Evolutionary conservation across 2,888 invertebrate genomes (phyloP), one percentile per base, ranked within the genome.

Genomic region (Osmoderma eremita): DNA sequence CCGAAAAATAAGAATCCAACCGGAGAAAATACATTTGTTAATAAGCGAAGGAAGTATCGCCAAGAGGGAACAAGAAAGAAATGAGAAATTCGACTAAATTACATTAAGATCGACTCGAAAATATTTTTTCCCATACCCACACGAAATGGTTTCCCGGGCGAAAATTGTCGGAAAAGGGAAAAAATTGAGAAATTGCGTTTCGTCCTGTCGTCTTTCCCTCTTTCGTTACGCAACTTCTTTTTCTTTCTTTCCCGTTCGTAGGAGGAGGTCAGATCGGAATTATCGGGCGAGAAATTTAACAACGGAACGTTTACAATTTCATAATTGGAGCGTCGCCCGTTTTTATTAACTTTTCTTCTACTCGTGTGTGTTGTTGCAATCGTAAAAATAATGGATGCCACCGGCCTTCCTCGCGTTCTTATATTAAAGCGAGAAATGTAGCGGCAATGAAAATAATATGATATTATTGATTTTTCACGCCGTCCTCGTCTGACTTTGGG

Each of bases 321-420:
- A 76, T 77, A 77, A 77, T 76, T 77, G 77, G 73, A 73, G 74
- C 73, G n/a, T n/a, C n/a, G n/a, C 74, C 74, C 74, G 75, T 77
- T 76, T 78, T 78, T 77, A 78, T 78, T 78, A 78, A 77, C 76
- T 77, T 78, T 75, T 72, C 30, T 2, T 5, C 30, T 30, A 8
- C 30, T 30, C 6, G 30, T 68, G 54, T 63, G 74, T 75, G n/a
- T 75, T 77, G 76, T 75, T 72, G 73, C 72, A 74, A 76, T 76
- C 77, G 77, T 78, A 78, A 78, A 78, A 78, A 77, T 76, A 76
- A 75, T 76, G 75, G 77, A 78, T 76, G 77, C 30, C 8, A 5
- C 2, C 30, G 2, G 30, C 30, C 30, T 30, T 30, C 30, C 10
- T 10, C 30, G 6, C 30, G 77, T 76, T 62, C 45, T 45, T 36